These are phyloP conservation scores for Papilio machaon DNA, from an alignment of 1,140 invertebrate species.

Conservation along the genomic window DNA sequence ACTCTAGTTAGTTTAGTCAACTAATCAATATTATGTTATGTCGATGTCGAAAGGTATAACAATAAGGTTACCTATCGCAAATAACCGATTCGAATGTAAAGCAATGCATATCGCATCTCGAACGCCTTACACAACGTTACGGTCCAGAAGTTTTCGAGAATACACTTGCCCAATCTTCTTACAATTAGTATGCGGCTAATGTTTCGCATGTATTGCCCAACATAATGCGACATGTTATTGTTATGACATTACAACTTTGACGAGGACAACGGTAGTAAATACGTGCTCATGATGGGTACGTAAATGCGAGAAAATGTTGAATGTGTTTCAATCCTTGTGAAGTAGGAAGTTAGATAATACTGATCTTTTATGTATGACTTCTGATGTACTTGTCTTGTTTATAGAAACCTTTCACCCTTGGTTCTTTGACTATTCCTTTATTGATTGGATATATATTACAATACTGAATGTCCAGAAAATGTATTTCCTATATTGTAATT, in stretches of 20 bases:
- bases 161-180: constrained; percentile 58
- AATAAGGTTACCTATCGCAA: constrained; percentile 22
- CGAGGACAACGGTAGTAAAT: not conserved
- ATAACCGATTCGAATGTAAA: constrained; percentile 42
- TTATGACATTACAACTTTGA: constrained; percentile 26
- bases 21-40: not conserved
- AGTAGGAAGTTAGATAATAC: not conserved
- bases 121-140: constrained; percentile 59
- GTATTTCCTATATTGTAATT: too few relatives aligned
- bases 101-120: constrained; percentile 36
- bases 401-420: too few relatives aligned
- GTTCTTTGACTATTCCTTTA: too few relatives aligned
- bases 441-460: too few relatives aligned
- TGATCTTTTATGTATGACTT: too few relatives aligned
- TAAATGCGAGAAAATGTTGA: not conserved
- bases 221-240: constrained; percentile 40
- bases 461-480: too few relatives aligned
- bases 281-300: not conserved
- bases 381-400: too few relatives aligned
- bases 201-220: constrained; percentile 49
- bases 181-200: constrained; percentile 46
- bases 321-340: not conserved
- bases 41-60: not conserved
- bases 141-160: constrained; percentile 65
- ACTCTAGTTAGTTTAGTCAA: not conserved